Conservation (phyloP, 2,888 invertebrate species). For the Parnassius smintheus region DNA sequence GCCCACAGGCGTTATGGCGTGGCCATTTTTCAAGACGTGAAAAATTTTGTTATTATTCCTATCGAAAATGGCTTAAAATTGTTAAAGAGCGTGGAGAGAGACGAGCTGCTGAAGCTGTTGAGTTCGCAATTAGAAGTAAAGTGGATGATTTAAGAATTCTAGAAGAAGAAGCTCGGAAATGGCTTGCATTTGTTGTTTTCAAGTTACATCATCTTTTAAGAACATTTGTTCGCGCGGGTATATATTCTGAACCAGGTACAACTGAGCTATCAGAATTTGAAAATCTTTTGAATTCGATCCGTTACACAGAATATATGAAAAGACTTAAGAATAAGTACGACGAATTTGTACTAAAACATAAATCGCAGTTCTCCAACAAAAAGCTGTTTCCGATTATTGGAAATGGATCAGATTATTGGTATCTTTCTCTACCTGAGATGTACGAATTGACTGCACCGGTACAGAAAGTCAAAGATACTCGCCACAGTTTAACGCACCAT, state of each 20-base stretch:
- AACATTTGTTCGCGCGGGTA: slow-evolving; percentile 61
- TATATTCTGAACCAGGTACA: slow-evolving; percentile 60
- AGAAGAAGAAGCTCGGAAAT: slow-evolving; percentile 69
- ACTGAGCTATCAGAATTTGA: slow-evolving; percentile 66
- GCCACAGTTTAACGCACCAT: slow-evolving; percentile 56
- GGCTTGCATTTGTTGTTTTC: slow-evolving; percentile 72
- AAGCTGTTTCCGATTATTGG: slow-evolving; percentile 71
- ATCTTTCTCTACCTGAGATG: slow-evolving; percentile 74
- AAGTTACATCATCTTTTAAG: slow-evolving; percentile 71
- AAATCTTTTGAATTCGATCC: slow-evolving; percentile 66
- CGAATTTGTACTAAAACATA: slow-evolving; percentile 68
- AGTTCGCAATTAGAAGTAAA: slow-evolving; percentile 64
- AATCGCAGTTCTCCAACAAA: slow-evolving; percentile 67
- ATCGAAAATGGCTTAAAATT: slow-evolving; percentile 63
- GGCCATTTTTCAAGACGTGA: slow-evolving; percentile 65
- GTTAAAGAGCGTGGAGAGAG: slow-evolving; percentile 65
- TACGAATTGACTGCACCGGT: slow-evolving; percentile 61
- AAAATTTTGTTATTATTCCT: slow-evolving; percentile 66
- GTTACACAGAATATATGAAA: slow-evolving; percentile 69
- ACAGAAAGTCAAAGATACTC: slow-evolving; percentile 40
- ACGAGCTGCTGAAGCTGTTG: slow-evolving; percentile 63
- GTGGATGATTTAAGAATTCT: slow-evolving; percentile 65
- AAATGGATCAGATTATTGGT: slow-evolving; percentile 73
- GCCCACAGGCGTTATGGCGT: slow-evolving; percentile 62
- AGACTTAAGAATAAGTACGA: slow-evolving; percentile 65